A percentile compares a stretch with the other conserved stretches of the same genome.
phyloP scores from a whole-genome alignment of 2,888 invertebrate species.

The Ptychoptera contaminata region DNA sequence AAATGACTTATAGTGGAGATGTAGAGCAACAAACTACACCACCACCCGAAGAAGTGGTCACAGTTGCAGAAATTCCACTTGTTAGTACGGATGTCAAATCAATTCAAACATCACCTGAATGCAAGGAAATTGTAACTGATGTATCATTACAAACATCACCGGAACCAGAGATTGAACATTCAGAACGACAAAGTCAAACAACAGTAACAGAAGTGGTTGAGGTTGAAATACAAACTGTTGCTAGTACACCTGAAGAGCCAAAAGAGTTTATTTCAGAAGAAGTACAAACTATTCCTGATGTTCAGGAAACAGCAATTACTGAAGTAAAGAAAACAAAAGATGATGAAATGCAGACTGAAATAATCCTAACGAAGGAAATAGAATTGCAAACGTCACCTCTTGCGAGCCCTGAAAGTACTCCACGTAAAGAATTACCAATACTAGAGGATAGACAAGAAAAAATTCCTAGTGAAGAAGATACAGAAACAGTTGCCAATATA shows the following conservation, averaged over 20 bases:
- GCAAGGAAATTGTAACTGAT: slow-evolving; percentile 15
- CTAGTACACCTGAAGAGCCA: slow-evolving; percentile 16
- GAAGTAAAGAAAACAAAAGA: slow-evolving; percentile 15
- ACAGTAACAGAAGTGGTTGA: slow-evolving; percentile 21
- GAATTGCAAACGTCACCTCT: slow-evolving; percentile 24
- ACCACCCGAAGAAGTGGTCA: slow-evolving; percentile 9
- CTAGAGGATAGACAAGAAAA: neutral
- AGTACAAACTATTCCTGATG: slow-evolving; percentile 20
- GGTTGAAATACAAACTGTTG: slow-evolving; percentile 18
- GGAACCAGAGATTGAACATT: slow-evolving; percentile 15
- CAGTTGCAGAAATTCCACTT: slow-evolving; percentile 15
- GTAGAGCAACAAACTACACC: slow-evolving; percentile 45
- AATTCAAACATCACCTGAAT: slow-evolving; percentile 33
- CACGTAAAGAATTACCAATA: slow-evolving; percentile 5
- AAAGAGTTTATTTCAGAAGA: slow-evolving; percentile 19
- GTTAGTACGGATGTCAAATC: slow-evolving; percentile 31
- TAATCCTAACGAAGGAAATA: slow-evolving; percentile 16
- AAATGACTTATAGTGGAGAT: slow-evolving; percentile 25
- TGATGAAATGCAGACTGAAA: slow-evolving; percentile 17
- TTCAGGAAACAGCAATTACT: slow-evolving; percentile 12
- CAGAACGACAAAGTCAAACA: slow-evolving; percentile 27
- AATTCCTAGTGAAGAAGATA: neutral
- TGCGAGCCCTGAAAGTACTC: slow-evolving; percentile 12
- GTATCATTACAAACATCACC: slow-evolving; percentile 23
- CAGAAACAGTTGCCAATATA: neutral